Evolutionary conservation across 2,113 vertebrate genomes (phyloP), one percentile per base, ranked within the genome.

Genomic region (Ptychochromis oligacanthus): DNA sequence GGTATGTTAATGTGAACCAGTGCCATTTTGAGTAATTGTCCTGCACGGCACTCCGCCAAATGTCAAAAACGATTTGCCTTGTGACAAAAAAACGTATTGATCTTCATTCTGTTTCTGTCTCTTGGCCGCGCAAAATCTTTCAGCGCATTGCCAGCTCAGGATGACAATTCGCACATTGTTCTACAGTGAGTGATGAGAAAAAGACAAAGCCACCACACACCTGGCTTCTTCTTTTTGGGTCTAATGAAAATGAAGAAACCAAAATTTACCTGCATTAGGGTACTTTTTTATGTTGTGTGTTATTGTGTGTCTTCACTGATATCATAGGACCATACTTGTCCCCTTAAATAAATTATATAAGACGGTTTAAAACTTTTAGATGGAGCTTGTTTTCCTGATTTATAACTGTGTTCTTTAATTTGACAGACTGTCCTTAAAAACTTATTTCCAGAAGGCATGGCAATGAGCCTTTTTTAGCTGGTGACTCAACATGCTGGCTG

Each of bases 41-140:
- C 95, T 93, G 81, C 93, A 89, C 92, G 91, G 91, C 83, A 80
- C n/a, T 83, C 82, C 14, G 90, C 91, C 92, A 93, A 95, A 94
- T 93, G 95, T 96, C 95, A 96, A 92, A 95, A 95, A 93, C 93
- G 80, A 89, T 96, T 95, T 95, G 93, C 93, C 92, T 93, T 11
- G 20, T 80, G 91, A 90, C 90, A 60, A 58, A 81, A 61, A 86
- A 83, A 64, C 67, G 64, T 94, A 95, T 96, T 88, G 94, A 96
- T 96, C 94, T 88, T 67, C 76, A 93, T 94, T 96, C 94, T 88
- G 80, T 49, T 77, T 75, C 92, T 89, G 95, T 93, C 94, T 91
- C 89, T 89, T 93, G 80, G 87, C 74, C 36, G 86, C 82, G 75
- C 59, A n/a, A 88, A 86, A 81, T 52, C 58, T 92, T 92, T 93